Conservation (phyloP, 2,797 vertebrate genomes). For the Uromys caudimaculatus region DNA sequence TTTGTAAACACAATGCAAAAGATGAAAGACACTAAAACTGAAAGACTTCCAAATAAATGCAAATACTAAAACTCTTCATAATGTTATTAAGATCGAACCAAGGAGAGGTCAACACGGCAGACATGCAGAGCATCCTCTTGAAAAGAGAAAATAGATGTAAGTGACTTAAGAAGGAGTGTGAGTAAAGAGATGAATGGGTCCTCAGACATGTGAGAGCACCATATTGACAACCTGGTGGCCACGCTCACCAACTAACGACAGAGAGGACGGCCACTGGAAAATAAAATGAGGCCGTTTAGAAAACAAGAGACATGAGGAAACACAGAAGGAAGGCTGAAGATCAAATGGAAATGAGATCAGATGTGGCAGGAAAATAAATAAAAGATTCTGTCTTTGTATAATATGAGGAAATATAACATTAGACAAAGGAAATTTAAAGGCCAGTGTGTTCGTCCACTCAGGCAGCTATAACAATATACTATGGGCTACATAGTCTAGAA, state of each 20-base stretch:
- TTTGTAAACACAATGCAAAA: neutral
- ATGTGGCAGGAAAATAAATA: neutral
- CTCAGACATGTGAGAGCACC: neutral
- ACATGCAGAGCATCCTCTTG: neutral
- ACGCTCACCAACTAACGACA: neutral
- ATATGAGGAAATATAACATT: neutral
- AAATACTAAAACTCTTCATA: constrained; percentile 16
- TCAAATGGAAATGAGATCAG: neutral
- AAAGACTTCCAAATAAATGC: neutral
- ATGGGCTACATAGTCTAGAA: neutral
- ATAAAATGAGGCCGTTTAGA: neutral
- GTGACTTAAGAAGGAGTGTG: neutral
- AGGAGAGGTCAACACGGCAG: neutral
- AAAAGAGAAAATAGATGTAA: neutral
- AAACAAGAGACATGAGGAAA: neutral
- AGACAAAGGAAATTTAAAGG: neutral
- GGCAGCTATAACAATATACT: neutral
- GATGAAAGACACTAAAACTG: neutral
- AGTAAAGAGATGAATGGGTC: neutral
- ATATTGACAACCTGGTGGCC: neutral
- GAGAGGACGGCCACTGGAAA: neutral
- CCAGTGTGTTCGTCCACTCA: neutral
- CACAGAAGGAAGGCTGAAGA: neutral
- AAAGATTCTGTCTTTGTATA: neutral
- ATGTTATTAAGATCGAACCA: neutral